These are phyloP conservation scores for Phocoena phocoena DNA, from an alignment of 2,113 vertebrate species.

Conservation along the genomic window DNA sequence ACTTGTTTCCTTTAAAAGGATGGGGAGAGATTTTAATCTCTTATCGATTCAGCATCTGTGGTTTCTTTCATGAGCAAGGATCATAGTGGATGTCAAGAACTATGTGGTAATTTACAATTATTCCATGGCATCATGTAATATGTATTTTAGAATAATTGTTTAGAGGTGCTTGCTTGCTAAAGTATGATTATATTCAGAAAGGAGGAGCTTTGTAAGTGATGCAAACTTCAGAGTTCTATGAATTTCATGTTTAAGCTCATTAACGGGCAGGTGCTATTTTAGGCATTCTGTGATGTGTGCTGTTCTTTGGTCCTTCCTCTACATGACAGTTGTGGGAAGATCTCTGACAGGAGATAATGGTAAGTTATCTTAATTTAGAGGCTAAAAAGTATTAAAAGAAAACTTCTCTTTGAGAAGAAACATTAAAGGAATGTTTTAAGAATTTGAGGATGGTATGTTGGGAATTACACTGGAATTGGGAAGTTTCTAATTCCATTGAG, in stretches of 20 bases:
- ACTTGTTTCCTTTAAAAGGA: constrained; percentile 18
- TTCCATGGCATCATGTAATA: neutral
- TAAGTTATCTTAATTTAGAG: constrained; percentile 42
- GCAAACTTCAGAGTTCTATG: neutral
- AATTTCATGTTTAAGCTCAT: neutral
- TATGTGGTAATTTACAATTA: neutral
- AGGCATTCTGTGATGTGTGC: neutral
- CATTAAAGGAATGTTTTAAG: constrained; percentile 16
- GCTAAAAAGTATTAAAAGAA: neutral
- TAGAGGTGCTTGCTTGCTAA: neutral
- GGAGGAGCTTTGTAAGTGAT: neutral
- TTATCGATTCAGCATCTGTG: neutral
- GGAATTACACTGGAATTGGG: neutral
- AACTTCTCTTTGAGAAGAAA: constrained; percentile 25
- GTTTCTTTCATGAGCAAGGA: constrained; percentile 35
- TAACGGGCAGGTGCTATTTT: neutral
- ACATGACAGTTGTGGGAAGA: neutral
- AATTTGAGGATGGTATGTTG: neutral
- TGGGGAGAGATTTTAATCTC: constrained; percentile 51
- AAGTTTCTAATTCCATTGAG: neutral
- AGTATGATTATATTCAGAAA: neutral
- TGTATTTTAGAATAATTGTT: neutral
- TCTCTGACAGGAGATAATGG: neutral
- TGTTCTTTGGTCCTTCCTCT: neutral
- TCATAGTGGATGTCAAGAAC: neutral